These are phyloP conservation scores for Limenitis camilla DNA, from an alignment of 2,888 invertebrate species.

Conservation along the genomic window DNA sequence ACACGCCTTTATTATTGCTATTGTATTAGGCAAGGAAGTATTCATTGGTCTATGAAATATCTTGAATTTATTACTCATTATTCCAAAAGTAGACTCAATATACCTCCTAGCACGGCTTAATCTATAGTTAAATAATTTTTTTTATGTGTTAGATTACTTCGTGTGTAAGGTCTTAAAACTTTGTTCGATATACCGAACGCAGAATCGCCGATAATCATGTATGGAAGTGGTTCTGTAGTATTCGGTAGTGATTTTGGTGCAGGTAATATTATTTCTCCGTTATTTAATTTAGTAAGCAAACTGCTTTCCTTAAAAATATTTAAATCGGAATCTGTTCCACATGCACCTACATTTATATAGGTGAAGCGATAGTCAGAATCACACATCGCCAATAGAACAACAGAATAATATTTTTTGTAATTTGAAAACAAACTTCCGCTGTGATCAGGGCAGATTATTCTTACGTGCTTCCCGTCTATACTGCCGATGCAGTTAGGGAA, in stretches of 20 bases:
- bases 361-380: not conserved
- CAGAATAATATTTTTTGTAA: not conserved
- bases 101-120: slow-evolving; percentile 4
- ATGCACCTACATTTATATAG: not conserved
- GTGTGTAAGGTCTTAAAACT: not conserved
- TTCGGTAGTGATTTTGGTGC: not conserved
- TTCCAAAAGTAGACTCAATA: too few species aligned
- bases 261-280: too few species aligned
- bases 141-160: not conserved
- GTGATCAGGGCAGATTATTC: not conserved
- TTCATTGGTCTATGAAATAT: slow-evolving; percentile 6
- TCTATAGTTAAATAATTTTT: not conserved
- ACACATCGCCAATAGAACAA: not conserved
- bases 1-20: slow-evolving; percentile 7
- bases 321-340: not conserved
- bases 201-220: not conserved
- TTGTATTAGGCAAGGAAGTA: slow-evolving; percentile 2
- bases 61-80: slow-evolving; percentile 9
- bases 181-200: not conserved
- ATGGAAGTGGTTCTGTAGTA: not conserved
- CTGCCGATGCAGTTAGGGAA: not conserved
- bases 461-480: not conserved
- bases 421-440: not conserved
- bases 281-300: not conserved
- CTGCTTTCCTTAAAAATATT: not conserved